Percentiles rank a stretch among this genome's conserved stretches.
These are phyloP conservation scores for Pempheris klunzingeri DNA, from an alignment of 2,797 vertebrate genomes.

Conservation along the genomic window DNA sequence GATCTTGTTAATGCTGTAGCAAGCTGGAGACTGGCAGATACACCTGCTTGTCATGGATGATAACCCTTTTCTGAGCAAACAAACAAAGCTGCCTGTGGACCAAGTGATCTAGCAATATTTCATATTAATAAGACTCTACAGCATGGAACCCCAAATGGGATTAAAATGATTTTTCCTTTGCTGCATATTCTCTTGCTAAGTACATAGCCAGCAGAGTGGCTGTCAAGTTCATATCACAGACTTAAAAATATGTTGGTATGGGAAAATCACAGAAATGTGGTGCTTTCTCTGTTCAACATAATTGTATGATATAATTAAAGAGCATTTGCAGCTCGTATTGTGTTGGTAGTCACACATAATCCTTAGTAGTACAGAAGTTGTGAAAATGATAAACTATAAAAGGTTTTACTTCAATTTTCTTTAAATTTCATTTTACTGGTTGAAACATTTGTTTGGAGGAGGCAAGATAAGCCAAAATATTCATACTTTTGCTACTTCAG, in stretches of 20 bases:
- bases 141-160: slow-evolving; percentile 61
- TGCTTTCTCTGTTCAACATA: neutral
- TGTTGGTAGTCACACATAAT: neutral
- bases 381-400: neutral
- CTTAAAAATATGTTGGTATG: slow-evolving; percentile 20
- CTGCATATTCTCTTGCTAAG: slow-evolving; percentile 47
- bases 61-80: slow-evolving; percentile 78
- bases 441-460: neutral
- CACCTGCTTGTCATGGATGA: slow-evolving; percentile 81
- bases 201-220: slow-evolving; percentile 46
- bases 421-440: neutral
- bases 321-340: neutral
- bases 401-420: neutral
- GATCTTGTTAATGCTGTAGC: slow-evolving; percentile 76
- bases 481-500: neutral
- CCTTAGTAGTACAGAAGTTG: neutral
- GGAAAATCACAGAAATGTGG: slow-evolving; percentile 17
- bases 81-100: slow-evolving; percentile 76
- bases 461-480: neutral
- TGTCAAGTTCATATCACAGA: slow-evolving; percentile 47
- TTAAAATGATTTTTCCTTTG: slow-evolving; percentile 67
- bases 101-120: slow-evolving; percentile 80
- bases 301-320: too few relatives aligned
- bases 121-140: slow-evolving; percentile 78
- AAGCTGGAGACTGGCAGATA: slow-evolving; percentile 77